Evolutionary conservation across 2,888 invertebrate species (phyloP).

Genomic region (Acleris laterana): DNA sequence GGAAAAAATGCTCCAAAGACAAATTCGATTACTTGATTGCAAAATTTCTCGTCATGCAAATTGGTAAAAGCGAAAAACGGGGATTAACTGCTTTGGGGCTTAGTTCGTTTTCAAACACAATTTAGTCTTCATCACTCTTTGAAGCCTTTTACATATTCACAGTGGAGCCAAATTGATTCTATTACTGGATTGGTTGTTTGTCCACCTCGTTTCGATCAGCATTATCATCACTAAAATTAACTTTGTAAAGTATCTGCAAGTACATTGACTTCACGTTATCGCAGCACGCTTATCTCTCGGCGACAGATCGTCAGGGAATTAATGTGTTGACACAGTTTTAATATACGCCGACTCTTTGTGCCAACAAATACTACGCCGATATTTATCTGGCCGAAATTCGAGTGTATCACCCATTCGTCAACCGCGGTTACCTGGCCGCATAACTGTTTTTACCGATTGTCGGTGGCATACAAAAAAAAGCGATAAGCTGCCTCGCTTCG

Average conservation of each 20-base stretch:
- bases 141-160: slow-evolving; percentile 14
- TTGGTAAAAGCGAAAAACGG: slow-evolving; percentile 37
- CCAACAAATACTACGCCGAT: slow-evolving; percentile 31
- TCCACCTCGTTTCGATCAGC: slow-evolving; percentile 5
- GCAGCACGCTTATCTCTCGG: slow-evolving; percentile 28
- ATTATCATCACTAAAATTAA: slow-evolving; percentile 19
- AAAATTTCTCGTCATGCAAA: slow-evolving; percentile 45
- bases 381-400: slow-evolving; percentile 32
- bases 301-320: slow-evolving; percentile 31
- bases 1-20: slow-evolving; percentile 43
- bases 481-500: slow-evolving; percentile 59
- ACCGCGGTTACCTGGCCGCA: slow-evolving; percentile 70
- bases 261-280: slow-evolving; percentile 33
- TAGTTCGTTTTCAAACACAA: slow-evolving; percentile 35
- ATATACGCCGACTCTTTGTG: slow-evolving; percentile 29
- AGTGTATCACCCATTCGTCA: slow-evolving; percentile 35
- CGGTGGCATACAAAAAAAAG: slow-evolving; percentile 70
- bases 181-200: slow-evolving; percentile 5
- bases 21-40: slow-evolving; percentile 67
- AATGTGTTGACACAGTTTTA: slow-evolving; percentile 37
- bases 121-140: slow-evolving; percentile 30
- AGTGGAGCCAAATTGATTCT: slow-evolving; percentile 11
- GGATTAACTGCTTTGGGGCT: slow-evolving; percentile 33
- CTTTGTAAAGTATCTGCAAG: slow-evolving; percentile 14
- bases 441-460: slow-evolving; percentile 79